A percentile compares a stretch with the other conserved stretches of the same genome.
Evolutionary conservation across 2,888 invertebrate species (phyloP).

Genomic region (Diplolepis rosae): DNA sequence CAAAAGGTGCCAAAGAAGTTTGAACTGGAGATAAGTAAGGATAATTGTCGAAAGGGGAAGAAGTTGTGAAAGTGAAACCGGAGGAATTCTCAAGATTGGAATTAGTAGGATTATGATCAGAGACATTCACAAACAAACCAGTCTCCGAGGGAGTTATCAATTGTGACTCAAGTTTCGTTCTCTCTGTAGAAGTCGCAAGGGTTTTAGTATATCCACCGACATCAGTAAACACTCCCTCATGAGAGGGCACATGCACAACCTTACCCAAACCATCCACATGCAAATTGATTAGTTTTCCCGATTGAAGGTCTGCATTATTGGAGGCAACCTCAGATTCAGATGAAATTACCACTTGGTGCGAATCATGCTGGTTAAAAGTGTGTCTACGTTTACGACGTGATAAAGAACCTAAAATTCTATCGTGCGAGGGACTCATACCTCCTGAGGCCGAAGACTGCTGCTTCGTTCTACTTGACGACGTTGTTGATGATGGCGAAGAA

Average conservation of each 20-base stretch:
- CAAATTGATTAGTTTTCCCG: conserved; percentile 41
- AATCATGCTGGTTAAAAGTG: conserved; percentile 78
- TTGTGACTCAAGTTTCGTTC: neutral
- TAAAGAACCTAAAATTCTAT: conserved; percentile 57
- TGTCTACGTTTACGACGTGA: conserved; percentile 81
- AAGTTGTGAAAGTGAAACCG: neutral
- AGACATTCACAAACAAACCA: neutral
- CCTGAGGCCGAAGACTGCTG: conserved; percentile 69
- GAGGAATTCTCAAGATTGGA: neutral
- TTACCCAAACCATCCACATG: conserved; percentile 54
- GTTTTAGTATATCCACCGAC: neutral
- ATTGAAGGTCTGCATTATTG: neutral
- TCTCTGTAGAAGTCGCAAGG: neutral
- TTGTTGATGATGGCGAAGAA: conserved; percentile 78
- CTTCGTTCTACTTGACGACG: conserved; percentile 76
- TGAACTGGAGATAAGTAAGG: neutral
- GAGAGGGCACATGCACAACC: conserved; percentile 55
- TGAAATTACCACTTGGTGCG: conserved; percentile 62
- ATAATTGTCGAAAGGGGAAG: neutral
- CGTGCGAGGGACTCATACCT: conserved; percentile 75
- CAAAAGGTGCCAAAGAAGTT: neutral
- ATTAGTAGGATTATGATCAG: neutral
- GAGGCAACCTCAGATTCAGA: conserved; percentile 21
- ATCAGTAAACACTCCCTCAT: conserved; percentile 11
- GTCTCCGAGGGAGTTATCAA: neutral